Conservation (phyloP, 2,888 invertebrate species). For the Orchesellides sinensis region DNA sequence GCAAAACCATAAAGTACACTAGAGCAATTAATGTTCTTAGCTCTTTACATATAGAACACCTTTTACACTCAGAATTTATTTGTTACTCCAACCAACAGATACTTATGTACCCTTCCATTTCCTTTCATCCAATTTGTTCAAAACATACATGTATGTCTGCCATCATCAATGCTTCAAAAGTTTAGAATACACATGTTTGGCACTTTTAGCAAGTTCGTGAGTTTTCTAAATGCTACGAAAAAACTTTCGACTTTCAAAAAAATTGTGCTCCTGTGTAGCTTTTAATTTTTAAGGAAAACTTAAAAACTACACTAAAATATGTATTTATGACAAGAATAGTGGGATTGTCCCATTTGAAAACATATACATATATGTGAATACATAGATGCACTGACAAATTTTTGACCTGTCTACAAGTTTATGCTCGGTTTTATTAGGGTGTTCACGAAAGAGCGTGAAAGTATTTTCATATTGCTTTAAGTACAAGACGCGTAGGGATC, state of each 20-base stretch:
- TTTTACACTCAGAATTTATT: neutral
- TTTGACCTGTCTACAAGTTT: too few species aligned
- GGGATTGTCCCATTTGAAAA: neutral
- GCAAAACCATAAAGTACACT: neutral
- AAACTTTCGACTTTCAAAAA: neutral
- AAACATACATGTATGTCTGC: too few species aligned
- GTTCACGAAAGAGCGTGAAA: neutral
- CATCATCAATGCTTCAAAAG: too few species aligned
- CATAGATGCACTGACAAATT: too few species aligned
- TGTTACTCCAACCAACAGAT: neutral
- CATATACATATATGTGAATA: neutral
- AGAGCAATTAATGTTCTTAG: neutral
- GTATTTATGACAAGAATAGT: too few species aligned
- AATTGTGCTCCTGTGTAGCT: neutral
- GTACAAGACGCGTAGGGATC: too few species aligned
- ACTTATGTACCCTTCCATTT: neutral
- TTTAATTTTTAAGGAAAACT: neutral
- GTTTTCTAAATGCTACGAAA: neutral
- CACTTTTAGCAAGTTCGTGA: neutral
- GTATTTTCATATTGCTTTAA: neutral
- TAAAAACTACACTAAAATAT: neutral
- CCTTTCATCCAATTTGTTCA: too few species aligned
- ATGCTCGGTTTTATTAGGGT: too few species aligned
- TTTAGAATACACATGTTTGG: neutral
- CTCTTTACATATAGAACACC: neutral